Conservation (phyloP, 2,888 invertebrate genomes). For the Deilephila porcellus region DNA sequence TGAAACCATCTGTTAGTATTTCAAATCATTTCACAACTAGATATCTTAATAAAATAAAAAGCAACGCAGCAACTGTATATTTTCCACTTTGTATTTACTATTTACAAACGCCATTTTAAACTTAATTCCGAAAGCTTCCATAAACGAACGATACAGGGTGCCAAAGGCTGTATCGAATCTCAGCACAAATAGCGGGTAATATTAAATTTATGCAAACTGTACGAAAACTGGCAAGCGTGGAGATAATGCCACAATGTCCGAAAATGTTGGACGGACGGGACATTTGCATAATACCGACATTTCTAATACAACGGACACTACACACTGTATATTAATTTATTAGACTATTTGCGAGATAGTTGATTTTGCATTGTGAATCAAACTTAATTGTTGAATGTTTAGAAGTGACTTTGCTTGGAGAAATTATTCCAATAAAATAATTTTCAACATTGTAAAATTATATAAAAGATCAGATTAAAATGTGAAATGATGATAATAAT, state of each 20-base stretch:
- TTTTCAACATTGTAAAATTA: no score
- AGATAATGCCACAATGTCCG: slow-evolving; percentile 19
- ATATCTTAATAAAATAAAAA: no score
- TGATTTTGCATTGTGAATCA: background rate
- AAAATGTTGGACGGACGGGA: slow-evolving; percentile 14
- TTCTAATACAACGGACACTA: slow-evolving; percentile 16
- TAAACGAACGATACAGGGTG: background rate
- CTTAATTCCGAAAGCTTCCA: background rate
- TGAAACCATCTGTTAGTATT: no score
- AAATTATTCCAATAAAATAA: no score
- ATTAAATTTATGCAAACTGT: slow-evolving; percentile 26
- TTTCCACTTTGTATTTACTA: no score
- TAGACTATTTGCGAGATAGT: no score
- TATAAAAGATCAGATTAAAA: no score
- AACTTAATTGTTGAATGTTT: background rate
- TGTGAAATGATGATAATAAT: no score
- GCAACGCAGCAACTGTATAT: no score
- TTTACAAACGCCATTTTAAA: background rate
- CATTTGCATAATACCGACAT: slow-evolving; percentile 21
- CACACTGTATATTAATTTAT: slow-evolving; percentile 18
- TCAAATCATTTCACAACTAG: no score
- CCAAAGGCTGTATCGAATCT: background rate
- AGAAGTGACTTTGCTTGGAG: background rate
- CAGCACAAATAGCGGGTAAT: background rate
- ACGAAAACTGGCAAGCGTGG: slow-evolving; percentile 10